Evolutionary conservation across 2,888 invertebrate species (phyloP).

Genomic region (Amblyjoppa fuscipennis): DNA sequence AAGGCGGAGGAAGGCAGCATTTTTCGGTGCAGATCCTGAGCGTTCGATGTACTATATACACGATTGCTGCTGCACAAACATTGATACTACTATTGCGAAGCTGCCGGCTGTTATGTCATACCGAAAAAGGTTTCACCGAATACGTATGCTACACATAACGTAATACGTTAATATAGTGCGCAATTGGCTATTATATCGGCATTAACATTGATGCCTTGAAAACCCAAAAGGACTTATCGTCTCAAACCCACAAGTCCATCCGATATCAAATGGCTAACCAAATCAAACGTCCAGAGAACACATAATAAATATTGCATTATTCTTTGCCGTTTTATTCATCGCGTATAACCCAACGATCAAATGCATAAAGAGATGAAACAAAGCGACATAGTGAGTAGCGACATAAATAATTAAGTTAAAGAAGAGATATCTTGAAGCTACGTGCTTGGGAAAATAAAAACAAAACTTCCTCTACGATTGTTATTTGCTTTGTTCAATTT

Average conservation of each 20-base stretch:
- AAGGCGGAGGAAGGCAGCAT: constrained; percentile 43
- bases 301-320: constrained; percentile 5
- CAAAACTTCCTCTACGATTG: too few relatives aligned
- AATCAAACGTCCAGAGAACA: background rate
- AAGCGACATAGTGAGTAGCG: background rate
- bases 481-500: too few relatives aligned
- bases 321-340: too few relatives aligned
- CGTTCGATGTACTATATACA: constrained; percentile 26
- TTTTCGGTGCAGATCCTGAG: constrained; percentile 43
- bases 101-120: constrained; percentile 14
- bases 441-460: background rate
- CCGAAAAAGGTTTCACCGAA: constrained; percentile 26
- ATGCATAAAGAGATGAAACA: too few relatives aligned
- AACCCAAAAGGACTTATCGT: constrained; percentile 28
- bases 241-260: constrained; percentile 2
- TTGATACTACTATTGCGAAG: constrained; percentile 43
- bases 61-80: constrained; percentile 47
- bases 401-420: background rate
- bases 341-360: too few relatives aligned
- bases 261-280: constrained; percentile 30
- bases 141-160: constrained; percentile 3
- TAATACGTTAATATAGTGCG: background rate
- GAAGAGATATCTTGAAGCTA: background rate
- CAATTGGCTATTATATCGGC: constrained; percentile 2
- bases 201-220: background rate